A percentile compares a stretch with the other conserved stretches of the same genome.
phyloP scores from a whole-genome alignment of 2,888 invertebrate species.

The Leucania comma region DNA sequence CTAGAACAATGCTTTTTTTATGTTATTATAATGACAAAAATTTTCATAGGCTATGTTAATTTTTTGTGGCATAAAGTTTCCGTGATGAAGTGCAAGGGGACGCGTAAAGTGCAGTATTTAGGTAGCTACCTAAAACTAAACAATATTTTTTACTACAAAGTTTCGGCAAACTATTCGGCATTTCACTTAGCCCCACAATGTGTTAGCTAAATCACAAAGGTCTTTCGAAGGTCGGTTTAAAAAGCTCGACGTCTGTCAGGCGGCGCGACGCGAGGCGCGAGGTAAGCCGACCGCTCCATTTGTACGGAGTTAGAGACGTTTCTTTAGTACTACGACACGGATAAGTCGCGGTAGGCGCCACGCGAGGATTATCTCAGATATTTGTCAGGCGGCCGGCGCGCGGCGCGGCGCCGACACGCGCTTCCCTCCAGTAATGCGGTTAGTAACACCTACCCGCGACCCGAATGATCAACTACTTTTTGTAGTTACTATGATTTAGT shows the following conservation, averaged over 20 bases:
- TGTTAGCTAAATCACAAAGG: conserved; percentile 8
- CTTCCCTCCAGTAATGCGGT: conserved; percentile 14
- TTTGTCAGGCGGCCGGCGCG: conserved; percentile 43
- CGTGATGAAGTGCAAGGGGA: too few species aligned
- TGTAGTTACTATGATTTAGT: conserved; percentile 11
- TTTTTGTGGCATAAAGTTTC: too few species aligned
- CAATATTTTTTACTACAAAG: background rate
- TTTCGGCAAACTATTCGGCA: background rate
- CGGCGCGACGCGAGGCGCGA: background rate
- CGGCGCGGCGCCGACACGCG: conserved; percentile 27
- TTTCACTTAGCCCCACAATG: background rate
- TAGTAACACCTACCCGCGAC: background rate
- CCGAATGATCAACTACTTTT: conserved; percentile 7
- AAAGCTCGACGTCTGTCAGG: conserved; percentile 6
- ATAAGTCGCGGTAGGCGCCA: conserved; percentile 37
- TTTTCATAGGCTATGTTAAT: too few species aligned
- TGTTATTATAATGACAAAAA: too few species aligned
- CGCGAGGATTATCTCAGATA: conserved; percentile 42
- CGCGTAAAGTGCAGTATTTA: too few species aligned
- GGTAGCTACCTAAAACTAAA: too few species aligned
- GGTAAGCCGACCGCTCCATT: conserved; percentile 37
- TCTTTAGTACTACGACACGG: conserved; percentile 38
- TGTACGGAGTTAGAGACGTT: conserved; percentile 32
- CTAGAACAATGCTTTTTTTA: too few species aligned
- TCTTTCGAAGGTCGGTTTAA: conserved; percentile 16